Percentiles rank a stretch among this genome's conserved stretches.
These are phyloP conservation scores for Onchidella celtica DNA, from an alignment of 2,888 invertebrate genomes.

Conservation along the genomic window DNA sequence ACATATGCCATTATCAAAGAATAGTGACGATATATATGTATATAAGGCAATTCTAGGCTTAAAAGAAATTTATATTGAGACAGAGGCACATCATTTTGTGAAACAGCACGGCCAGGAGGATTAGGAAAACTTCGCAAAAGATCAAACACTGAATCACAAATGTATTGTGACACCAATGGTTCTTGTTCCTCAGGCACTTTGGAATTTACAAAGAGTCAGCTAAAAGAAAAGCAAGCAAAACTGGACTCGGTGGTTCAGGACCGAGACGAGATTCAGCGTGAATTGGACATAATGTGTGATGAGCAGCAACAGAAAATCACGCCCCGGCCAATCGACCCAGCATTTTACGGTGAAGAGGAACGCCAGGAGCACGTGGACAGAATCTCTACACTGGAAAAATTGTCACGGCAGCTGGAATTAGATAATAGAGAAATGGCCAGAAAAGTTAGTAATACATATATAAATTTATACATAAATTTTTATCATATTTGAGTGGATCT, in stretches of 20 bases:
- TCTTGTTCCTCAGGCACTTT: no score
- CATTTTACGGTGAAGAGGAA: slow-evolving; percentile 58
- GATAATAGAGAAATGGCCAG: slow-evolving; percentile 71
- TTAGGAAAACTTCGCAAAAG: no score
- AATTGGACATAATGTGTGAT: slow-evolving; percentile 57
- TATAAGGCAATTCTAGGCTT: no score
- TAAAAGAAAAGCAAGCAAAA: slow-evolving; percentile 45
- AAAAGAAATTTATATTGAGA: no score
- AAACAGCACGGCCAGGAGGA: no score
- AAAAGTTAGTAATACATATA: slow-evolving; percentile 60
- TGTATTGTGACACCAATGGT: no score
- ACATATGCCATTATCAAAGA: no score
- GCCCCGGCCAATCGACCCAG: slow-evolving; percentile 9
- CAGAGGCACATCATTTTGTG: no score
- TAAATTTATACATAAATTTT: background rate
- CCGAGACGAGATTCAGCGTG: slow-evolving; percentile 58
- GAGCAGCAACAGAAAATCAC: slow-evolving; percentile 59
- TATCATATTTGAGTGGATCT: no score
- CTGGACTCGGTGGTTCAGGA: slow-evolving; percentile 54
- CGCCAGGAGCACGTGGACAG: slow-evolving; percentile 65
- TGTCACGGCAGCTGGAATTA: slow-evolving; percentile 65
- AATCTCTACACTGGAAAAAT: slow-evolving; percentile 62
- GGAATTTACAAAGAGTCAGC: slow-evolving; percentile 28
- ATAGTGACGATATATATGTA: no score
- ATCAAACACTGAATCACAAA: no score